These are phyloP conservation scores for Paralichthys olivaceus DNA, from an alignment of 2,113 vertebrate genomes.

Conservation along the genomic window DNA sequence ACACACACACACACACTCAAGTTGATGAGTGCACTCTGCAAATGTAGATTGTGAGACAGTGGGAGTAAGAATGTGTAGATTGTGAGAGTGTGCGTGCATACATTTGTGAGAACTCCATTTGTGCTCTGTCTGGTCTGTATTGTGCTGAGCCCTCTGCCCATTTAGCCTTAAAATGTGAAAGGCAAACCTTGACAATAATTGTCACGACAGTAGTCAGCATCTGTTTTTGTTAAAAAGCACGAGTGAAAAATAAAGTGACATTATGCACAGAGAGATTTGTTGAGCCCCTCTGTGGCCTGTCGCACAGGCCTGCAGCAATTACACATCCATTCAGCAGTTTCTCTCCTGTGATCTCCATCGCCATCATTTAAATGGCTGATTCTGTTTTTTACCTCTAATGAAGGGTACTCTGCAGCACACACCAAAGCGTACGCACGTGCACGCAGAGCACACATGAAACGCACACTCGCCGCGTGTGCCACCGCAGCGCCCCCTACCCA, in stretches of 20 bases:
- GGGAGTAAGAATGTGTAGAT: constrained; percentile 47
- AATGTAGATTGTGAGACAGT: constrained; percentile 63
- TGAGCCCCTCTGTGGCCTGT: constrained; percentile 40
- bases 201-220: constrained; percentile 6
- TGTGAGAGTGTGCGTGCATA: constrained; percentile 37
- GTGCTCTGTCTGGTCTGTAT: constrained; percentile 12
- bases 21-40: constrained; percentile 51
- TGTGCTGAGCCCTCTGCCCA: constrained; percentile 14
- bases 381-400: constrained; percentile 71
- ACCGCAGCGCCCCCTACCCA: constrained; percentile 83
- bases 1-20: constrained; percentile 6
- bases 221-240: constrained; percentile 44
- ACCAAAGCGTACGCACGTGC: constrained; percentile 2
- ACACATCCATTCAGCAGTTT: constrained; percentile 68
- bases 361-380: constrained; percentile 73
- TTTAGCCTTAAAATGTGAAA: constrained; percentile 47
- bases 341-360: constrained; percentile 62
- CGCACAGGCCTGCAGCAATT: constrained; percentile 63
- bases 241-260: constrained; percentile 50
- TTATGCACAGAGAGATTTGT: constrained; percentile 36
- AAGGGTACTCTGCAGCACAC: constrained; percentile 64
- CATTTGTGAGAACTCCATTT: constrained; percentile 38
- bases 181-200: constrained; percentile 26
- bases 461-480: constrained; percentile 66
- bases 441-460: constrained; percentile 41